Conservation (phyloP, 2,888 invertebrate species). For the Parochlus steinenii region DNA sequence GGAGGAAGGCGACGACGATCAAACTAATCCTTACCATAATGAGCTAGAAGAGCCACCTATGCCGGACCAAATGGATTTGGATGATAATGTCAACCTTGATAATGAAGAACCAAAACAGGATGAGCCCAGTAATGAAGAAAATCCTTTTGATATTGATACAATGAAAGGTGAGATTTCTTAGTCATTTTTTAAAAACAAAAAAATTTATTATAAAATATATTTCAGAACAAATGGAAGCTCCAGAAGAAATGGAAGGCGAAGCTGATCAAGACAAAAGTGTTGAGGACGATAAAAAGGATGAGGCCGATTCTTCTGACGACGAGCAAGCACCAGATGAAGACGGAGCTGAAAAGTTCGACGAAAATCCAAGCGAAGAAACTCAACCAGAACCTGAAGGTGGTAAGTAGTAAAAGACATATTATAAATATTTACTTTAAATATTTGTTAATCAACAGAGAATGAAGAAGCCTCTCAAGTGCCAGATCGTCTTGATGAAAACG, state of each 20-base stretch:
- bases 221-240: conserved; percentile 24
- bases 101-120: conserved; percentile 33
- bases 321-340: conserved; percentile 25
- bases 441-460: too few relatives aligned
- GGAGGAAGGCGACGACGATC: conserved; percentile 60
- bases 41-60: conserved; percentile 61
- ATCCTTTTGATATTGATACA: conserved; percentile 72
- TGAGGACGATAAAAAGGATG: conserved; percentile 28
- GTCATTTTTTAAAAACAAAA: conserved; percentile 20
- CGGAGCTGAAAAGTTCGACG: conserved; percentile 19
- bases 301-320: conserved; percentile 24
- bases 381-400: conserved; percentile 16
- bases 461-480: conserved; percentile 34
- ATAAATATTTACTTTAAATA: too few relatives aligned
- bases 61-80: conserved; percentile 73
- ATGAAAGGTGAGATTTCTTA: too few relatives aligned
- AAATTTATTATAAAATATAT: conserved; percentile 1
- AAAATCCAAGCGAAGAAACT: conserved; percentile 20
- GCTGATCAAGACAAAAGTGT: conserved; percentile 25
- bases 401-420: conserved; percentile 16
- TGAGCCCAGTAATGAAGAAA: conserved; percentile 39
- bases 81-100: conserved; percentile 69
- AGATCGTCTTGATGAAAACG: conserved; percentile 27
- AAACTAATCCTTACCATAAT: conserved; percentile 64
- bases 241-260: too few relatives aligned